Conservation (phyloP, 2,113 vertebrate genomes). For the Cephalopterus ornatus region DNA sequence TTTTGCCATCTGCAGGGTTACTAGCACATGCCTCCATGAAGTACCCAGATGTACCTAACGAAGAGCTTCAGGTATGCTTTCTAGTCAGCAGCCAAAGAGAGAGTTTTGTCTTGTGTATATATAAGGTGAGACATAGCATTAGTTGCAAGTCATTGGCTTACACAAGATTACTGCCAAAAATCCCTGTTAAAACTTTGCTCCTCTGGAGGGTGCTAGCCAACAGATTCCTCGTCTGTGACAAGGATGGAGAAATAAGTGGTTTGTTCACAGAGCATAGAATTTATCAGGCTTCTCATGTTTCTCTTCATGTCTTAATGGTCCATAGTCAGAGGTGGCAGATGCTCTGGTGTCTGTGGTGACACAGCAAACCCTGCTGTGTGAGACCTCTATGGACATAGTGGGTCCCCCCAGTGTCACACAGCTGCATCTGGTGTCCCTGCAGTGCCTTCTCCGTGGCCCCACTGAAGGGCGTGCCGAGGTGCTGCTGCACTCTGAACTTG, state of each 20-base stretch:
- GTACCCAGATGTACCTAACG: not conserved
- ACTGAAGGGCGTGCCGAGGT: rapidly evolving
- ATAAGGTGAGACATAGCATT: not conserved
- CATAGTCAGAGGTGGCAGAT: not conserved
- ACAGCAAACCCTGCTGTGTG: not conserved
- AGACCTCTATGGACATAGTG: rapidly evolving
- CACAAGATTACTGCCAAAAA: not conserved
- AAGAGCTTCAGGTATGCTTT: not conserved
- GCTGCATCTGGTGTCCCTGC: not conserved
- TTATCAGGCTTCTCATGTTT: not conserved
- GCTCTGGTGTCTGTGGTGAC: not conserved
- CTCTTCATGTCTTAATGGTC: not conserved
- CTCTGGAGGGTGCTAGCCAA: not conserved
- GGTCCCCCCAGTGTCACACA: not conserved
- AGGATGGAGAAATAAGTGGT: not conserved
- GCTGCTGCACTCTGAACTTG: rapidly evolving
- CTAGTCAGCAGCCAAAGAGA: not conserved
- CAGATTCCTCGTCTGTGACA: not conserved
- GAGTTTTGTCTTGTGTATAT: not conserved
- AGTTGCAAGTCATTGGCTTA: not conserved
- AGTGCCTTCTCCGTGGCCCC: not conserved
- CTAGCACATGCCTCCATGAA: not conserved
- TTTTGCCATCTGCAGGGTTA: not conserved
- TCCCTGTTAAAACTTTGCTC: not conserved
- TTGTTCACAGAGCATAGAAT: not conserved